These are phyloP conservation scores for Panzeria rudis DNA, from an alignment of 2,888 invertebrate species.

Conservation along the genomic window DNA sequence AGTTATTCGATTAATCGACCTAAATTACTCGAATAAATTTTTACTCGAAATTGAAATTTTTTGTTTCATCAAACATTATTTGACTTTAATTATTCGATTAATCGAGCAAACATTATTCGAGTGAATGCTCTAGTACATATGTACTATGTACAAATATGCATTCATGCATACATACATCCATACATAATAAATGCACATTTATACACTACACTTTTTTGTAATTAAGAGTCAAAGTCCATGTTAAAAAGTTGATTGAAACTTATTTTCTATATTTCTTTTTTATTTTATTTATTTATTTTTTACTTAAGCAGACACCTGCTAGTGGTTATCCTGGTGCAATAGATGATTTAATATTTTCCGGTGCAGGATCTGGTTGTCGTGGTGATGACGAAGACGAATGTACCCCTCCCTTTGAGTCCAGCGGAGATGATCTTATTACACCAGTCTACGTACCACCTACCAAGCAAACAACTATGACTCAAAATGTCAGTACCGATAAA, in stretches of 20 bases:
- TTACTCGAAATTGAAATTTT: no score
- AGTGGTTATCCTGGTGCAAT: conserved; percentile 90
- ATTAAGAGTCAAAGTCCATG: neutral
- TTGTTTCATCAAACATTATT: no score
- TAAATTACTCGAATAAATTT: no score
- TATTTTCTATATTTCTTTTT: conserved; percentile 15
- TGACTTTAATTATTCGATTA: no score
- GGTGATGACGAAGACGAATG: conserved; percentile 97
- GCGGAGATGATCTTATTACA: conserved; percentile 96
- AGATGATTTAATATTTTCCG: conserved; percentile 96
- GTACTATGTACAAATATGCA: no score
- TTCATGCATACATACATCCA: conserved; percentile 22
- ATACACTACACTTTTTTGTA: neutral
- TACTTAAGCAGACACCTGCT: conserved; percentile 89
- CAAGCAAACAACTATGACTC: conserved; percentile 87
- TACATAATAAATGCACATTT: neutral
- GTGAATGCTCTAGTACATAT: no score
- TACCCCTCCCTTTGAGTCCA: conserved; percentile 91
- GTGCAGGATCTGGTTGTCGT: conserved; percentile 95
- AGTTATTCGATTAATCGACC: no score
- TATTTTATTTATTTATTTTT: conserved; percentile 10
- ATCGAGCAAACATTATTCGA: no score
- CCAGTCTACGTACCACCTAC: conserved; percentile 95
- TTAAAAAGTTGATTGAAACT: neutral
- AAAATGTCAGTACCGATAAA: conserved; percentile 78